Percentiles rank a stretch among this genome's conserved stretches.
Evolutionary conservation across 2,888 invertebrate genomes (phyloP).

Genomic region (Xanthia icteritia): DNA sequence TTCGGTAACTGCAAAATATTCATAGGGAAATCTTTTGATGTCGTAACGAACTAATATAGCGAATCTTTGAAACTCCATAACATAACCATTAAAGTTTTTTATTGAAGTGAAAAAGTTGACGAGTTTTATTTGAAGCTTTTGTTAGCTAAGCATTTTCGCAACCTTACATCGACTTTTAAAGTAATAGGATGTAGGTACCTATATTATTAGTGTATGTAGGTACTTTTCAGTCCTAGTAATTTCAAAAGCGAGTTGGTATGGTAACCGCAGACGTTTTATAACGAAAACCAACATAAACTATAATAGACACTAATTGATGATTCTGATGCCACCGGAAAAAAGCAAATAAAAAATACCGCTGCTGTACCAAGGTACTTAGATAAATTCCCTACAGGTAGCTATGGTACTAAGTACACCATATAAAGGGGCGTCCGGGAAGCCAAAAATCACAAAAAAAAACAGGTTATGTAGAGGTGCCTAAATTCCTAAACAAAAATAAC

Average conservation of each 20-base stretch:
- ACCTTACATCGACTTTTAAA: background rate
- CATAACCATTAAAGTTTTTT: slow-evolving; percentile 27
- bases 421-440: too few relatives aligned
- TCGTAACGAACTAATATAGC: background rate
- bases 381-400: background rate
- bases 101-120: slow-evolving; percentile 22
- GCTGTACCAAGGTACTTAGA: background rate
- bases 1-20: slow-evolving; percentile 37
- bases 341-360: background rate
- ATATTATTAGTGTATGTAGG: background rate
- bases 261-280: background rate
- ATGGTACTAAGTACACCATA: background rate
- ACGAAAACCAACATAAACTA: background rate
- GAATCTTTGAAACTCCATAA: slow-evolving; percentile 22
- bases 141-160: slow-evolving; percentile 10
- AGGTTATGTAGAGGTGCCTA: background rate
- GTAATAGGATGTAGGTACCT: background rate
- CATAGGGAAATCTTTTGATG: slow-evolving; percentile 24
- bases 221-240: background rate
- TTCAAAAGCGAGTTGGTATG: background rate
- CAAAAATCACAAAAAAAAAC: too few relatives aligned
- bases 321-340: background rate
- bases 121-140: slow-evolving; percentile 6
- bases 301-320: background rate
- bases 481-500: background rate